Evolutionary conservation across 2,113 vertebrate genomes (phyloP), one percentile per base, ranked within the genome.

Genomic region (Gambusia holbrooki): DNA sequence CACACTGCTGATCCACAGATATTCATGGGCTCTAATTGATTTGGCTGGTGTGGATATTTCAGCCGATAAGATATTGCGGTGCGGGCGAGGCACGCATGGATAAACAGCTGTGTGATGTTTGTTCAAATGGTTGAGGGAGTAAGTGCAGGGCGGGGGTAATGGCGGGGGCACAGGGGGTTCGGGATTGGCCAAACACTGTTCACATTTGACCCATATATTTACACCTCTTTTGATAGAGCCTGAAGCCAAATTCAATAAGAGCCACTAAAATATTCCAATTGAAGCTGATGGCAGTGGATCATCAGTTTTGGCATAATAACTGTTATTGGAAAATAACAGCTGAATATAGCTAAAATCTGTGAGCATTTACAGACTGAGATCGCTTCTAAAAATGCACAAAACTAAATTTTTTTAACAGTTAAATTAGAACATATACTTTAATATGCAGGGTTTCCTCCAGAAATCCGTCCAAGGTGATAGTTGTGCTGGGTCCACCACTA

Each of bases 11-110:
- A 93, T 92, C 83, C 83, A 73, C 66, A 92, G 87, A 91, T 87
- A 94, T 92, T 94, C 93, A 91, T 90, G 81, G 87, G 74, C 90
- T 81, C 90, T 95, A 96, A 96, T 95, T 96, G 95, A 96, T 96
- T 96, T 93, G 94, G 91, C 93, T 88, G 82, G 85, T 74, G 86
- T 45, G 75, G 90, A 84, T 91, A 84, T 83, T 82, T 42, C 88
- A 76, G 83, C 75, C 93, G 91, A 95, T 92, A 95, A 95, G 87
- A 84, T 95, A 95, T 93, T 90, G 91, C 90, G 93, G 93, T 89
- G 85, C 80, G 94, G 94, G 92, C 84, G 69, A 88, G 80, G 89
- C 83, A 91, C 62, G 73, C 83, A 81, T 84, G 91, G 92, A 81
- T 87, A 82, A 87, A 85, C 84, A 89, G 82, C 73, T 82, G 86